Conservation (phyloP, 2,888 invertebrate genomes). For the Cataglyphis livida region DNA sequence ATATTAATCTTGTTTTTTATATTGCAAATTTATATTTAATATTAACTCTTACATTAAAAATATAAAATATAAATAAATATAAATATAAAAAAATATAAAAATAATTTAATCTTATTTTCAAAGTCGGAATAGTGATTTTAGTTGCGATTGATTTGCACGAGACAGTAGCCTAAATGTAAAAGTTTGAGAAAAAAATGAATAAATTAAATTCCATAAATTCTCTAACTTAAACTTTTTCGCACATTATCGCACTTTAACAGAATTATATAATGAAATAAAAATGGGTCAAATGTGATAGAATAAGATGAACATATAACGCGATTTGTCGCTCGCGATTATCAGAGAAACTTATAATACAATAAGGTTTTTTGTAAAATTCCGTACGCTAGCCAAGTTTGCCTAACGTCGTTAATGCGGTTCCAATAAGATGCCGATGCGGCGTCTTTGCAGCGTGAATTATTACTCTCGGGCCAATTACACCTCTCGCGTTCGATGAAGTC, state of each 20-base stretch:
- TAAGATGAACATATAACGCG: background rate
- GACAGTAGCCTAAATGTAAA: background rate
- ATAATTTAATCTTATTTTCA: background rate
- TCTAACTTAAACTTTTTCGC: background rate
- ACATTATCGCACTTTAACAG: background rate
- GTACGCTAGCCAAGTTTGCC: constrained; percentile 16
- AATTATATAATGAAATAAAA: background rate
- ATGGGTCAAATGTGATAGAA: background rate
- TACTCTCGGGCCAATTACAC: constrained; percentile 61
- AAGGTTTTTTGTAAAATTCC: constrained; percentile 46
- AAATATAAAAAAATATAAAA: background rate
- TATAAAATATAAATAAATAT: no score
- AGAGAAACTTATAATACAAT: background rate
- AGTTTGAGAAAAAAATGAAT: background rate
- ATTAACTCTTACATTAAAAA: background rate
- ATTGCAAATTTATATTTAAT: background rate
- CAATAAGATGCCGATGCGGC: constrained; percentile 58
- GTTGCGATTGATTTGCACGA: background rate
- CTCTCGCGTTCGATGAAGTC: constrained; percentile 39
- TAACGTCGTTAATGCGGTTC: constrained; percentile 56
- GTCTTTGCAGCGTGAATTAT: constrained; percentile 49
- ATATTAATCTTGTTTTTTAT: background rate
- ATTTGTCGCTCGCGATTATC: background rate
- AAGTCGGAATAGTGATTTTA: background rate
- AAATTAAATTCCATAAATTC: background rate